phyloP scores from a whole-genome alignment of 2,797 vertebrate species.

The Siniperca scherzeri region DNA sequence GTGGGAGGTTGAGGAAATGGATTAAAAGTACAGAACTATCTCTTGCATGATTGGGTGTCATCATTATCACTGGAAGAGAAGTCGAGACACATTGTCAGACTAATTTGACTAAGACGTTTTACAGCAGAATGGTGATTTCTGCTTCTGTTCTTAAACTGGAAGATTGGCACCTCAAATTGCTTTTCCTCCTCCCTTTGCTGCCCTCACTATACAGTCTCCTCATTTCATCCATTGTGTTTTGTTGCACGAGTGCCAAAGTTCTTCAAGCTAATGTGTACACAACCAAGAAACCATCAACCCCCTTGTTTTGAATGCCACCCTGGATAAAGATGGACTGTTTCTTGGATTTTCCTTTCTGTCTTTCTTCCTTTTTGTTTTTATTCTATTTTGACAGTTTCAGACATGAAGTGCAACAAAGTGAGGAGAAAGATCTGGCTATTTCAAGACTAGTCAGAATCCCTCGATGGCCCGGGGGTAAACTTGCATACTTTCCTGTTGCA shows the following conservation, averaged over 20 bases:
- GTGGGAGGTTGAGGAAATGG: slow-evolving; percentile 30
- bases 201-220: slow-evolving; percentile 14
- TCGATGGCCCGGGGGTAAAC: slow-evolving; percentile 34
- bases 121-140: slow-evolving; percentile 32
- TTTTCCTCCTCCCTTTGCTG: slow-evolving; percentile 22
- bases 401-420: slow-evolving; percentile 24
- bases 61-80: slow-evolving; percentile 43
- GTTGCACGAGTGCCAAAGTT: not conserved
- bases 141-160: slow-evolving; percentile 26
- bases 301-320: slow-evolving; percentile 9
- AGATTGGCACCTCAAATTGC: slow-evolving; percentile 54
- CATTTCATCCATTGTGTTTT: slow-evolving; percentile 9
- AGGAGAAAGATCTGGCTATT: slow-evolving; percentile 47
- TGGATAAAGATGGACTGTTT: not conserved
- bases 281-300: slow-evolving; percentile 14
- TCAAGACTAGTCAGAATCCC: slow-evolving; percentile 42
- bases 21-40: slow-evolving; percentile 43
- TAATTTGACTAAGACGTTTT: slow-evolving; percentile 48
- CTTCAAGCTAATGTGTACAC: slow-evolving; percentile 11
- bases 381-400: slow-evolving; percentile 26
- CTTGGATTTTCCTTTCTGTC: not conserved
- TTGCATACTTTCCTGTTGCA: slow-evolving; percentile 41
- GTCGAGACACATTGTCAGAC: slow-evolving; percentile 39
- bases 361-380: slow-evolving; percentile 4
- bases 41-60: slow-evolving; percentile 49